A percentile compares a stretch with the other conserved stretches of the same genome.
Evolutionary conservation across 2,113 vertebrate species (phyloP).

Genomic region (Xyliphius kryptos): DNA sequence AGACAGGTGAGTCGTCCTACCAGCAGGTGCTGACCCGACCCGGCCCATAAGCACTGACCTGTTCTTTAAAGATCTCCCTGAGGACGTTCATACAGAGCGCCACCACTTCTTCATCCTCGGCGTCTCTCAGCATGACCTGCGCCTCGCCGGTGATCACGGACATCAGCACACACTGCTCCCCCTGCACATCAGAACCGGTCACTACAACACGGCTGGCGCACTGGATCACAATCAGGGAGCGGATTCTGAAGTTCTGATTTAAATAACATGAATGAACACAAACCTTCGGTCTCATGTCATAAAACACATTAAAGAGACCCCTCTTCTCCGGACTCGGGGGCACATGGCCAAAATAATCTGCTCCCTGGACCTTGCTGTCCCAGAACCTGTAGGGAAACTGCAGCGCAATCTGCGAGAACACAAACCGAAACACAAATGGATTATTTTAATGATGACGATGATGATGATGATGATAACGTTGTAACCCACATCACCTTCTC

Average conservation of each 20-base stretch:
- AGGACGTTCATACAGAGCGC: conserved; percentile 82
- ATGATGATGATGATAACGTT: too few relatives aligned
- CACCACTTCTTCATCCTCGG: conserved; percentile 82
- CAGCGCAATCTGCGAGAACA: conserved; percentile 73
- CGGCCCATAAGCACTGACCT: conserved; percentile 61
- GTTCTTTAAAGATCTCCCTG: conserved; percentile 85
- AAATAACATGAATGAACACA: not conserved
- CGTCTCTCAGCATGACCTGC: conserved; percentile 65
- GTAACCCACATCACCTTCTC: conserved; percentile 74
- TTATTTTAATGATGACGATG: too few relatives aligned
- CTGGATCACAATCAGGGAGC: not conserved
- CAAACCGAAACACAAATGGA: conserved; percentile 11
- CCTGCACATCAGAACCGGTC: conserved; percentile 51
- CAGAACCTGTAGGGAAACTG: conserved; percentile 94
- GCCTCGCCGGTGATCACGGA: conserved; percentile 88
- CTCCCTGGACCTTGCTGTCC: conserved; percentile 90
- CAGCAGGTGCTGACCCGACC: too few relatives aligned
- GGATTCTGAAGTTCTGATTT: too few relatives aligned
- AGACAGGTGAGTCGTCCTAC: too few relatives aligned
- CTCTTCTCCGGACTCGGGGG: conserved; percentile 77
- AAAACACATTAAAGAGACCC: conserved; percentile 92
- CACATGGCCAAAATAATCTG: conserved; percentile 93
- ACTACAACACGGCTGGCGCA: not conserved
- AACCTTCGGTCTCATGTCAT: conserved; percentile 94
- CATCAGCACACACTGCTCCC: conserved; percentile 88